Evolutionary conservation across 2,113 vertebrate genomes (phyloP), one percentile per base, ranked within the genome.

Genomic region (Dipodomys merriami): DNA sequence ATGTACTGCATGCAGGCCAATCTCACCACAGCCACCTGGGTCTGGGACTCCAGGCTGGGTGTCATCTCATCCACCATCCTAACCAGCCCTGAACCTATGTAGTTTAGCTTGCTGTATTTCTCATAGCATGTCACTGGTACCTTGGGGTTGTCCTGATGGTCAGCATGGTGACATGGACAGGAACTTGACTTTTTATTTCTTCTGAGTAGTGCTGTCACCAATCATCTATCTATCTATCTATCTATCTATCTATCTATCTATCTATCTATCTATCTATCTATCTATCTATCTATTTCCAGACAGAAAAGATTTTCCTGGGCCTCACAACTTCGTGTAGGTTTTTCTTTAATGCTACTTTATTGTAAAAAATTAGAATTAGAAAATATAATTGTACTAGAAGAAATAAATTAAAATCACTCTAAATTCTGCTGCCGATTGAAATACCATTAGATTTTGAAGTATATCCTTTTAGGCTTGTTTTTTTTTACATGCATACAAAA

Each of bases 301-400:
- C 46, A 71, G 69, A 94, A 82, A 82, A 27, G 30, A 11, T 81
- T 87, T 82, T 77, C 27, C 33, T 71, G 18, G 72, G 49, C 30
- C 35, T 74, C 49, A 76, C 18, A 86, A 62, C 19, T 72, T 81
- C 33, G 71, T 71, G 30, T 12, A 72, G 10, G 3, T 13, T 82
- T 76, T 83, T 23, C 18, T 89, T 79, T 60, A 53, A 13, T 83
- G 49, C 57, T 86, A 83, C 16, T 60, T 60, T 86, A 65, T 65
- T 86, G 10, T 74, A 53, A 93, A 71, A 77, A 39, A 49, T 33
- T 44, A 67, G 83, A 86, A 91, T 46, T 44, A 72, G 87, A 86
- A 91, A 91, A 64, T 62, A 68, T 33, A 69, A 20, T 76, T 69
- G 11, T 1, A 39, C 5, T 62, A 30, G 88, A 91, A 76, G 86